Evolutionary conservation across 1,140 invertebrate species (phyloP), one percentile per base, ranked within the genome.

Genomic region (Lepidostoma basale): DNA sequence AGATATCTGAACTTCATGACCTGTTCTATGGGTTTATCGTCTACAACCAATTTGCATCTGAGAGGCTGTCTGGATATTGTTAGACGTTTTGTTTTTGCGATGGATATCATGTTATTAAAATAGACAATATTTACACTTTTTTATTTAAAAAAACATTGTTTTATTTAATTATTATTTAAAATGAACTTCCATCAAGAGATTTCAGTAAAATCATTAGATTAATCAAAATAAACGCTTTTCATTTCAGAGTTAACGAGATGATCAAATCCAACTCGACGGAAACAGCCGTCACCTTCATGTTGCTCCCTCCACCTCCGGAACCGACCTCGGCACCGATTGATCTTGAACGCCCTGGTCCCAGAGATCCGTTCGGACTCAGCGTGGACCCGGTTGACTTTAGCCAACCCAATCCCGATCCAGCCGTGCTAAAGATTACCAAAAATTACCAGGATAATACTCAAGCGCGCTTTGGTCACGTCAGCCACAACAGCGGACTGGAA

Each of bases 261-360:
- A 79, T 83, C 22, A 76, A 75, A 40, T 58, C 66, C 0, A 74
- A 78, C 0, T 77, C 78, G 18, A 73, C 77, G 2, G 79, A 77
- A 28, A 77, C 80, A 0, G 81, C 80, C 3, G 80, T 82, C n/a
- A 80, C 80, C n/a, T 83, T 83, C 72, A 76, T 83, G 4, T 78
- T 79, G 59, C 70, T 83, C 20, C 79, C 80, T 0, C 68, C 72
- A 40, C 81, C 80, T 26, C 81, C 72, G 12, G 58, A 67, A 23
- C 63, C 62, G 33, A 20, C 5, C 23, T 40, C 16, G 33, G 56
- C 26, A 6, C 1, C 30, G 9, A 59, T 16, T 18, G 25, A 3
- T 36, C 10, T 39, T 8, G 14, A 28, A 3, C 22, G 12, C 33
- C 12, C 36, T 1, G 22, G 18, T 14, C 14, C 26, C 39, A 28